Base-by-base conservation (phyloP, 2,797 vertebrate genomes). In the Nyctibius grandis region DNA sequence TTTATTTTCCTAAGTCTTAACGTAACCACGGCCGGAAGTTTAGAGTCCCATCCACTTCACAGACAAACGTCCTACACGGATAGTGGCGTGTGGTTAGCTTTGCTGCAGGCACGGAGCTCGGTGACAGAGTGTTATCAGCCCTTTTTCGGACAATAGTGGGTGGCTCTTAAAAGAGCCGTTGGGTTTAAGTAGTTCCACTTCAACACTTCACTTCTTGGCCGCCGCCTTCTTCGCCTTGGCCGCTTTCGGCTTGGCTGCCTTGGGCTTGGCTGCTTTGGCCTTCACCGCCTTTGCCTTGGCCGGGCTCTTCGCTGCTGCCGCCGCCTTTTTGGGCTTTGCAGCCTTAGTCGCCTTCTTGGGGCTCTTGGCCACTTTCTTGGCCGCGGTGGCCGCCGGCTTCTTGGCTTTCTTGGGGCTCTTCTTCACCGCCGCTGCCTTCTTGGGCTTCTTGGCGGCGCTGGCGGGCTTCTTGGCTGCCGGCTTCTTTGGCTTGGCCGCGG, bases 91-190 rank as follows among this genome's bases (percentile, higher is more conserved):
- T 28, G 31, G 29, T n/a, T 29, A 31, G 22, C 76, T 53, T 36
- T 83, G 45, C 53, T 38, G 76, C 53, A 51, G 53, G 61, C 76
- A 90, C 60, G 20, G 85, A 90, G 60, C 68, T 60, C 78, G 8
- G 23, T 17, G 29, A 44, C 4, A 17, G 80, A 94, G 95, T 78
- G n/a, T 92, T 31, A 40, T 38, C 96, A 97, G 94, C 96, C 75
- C 93, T 91, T 96, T 95, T 36, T 5, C 21, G 74, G 94, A 92
- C 75, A 85, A 16, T 3, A 65, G 84, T 96, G 93, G 95, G 96
- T 95, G 95, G 96, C 95, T 95, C 96, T 96, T 96, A 96, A 96
- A 97, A 97, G 96, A 97, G 95, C 96, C 95, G 98, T 95, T 96
- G 97, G 96, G 94, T 98, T 78, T 94, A 67, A 85, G 96, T 95